Conservation (phyloP, 2,797 vertebrate species). For the Microtus agrestis region DNA sequence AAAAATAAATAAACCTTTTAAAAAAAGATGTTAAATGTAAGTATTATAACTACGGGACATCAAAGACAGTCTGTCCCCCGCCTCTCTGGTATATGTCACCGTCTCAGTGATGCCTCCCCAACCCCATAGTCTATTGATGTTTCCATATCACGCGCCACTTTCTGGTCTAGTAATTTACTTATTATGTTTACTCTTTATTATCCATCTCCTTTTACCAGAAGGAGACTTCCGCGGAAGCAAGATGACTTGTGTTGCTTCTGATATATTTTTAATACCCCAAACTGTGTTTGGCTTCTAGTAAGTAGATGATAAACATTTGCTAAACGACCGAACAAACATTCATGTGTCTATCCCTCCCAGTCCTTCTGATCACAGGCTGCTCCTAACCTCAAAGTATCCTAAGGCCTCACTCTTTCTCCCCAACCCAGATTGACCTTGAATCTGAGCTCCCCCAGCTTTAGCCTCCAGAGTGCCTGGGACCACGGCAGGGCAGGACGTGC, state of each 20-base stretch:
- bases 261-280: not conserved
- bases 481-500: not conserved
- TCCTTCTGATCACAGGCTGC: slow-evolving; percentile 29
- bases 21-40: not conserved
- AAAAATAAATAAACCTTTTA: not conserved
- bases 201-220: slow-evolving; percentile 26
- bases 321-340: not conserved
- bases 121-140: not conserved
- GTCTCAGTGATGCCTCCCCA: not conserved
- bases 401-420: not conserved
- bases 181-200: not conserved
- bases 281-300: not conserved
- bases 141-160: not conserved
- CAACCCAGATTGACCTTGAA: not conserved
- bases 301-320: not conserved
- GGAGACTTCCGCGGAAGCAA: not conserved
- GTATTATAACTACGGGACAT: not conserved
- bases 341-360: not conserved
- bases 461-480: too few species aligned
- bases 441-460: not conserved
- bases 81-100: not conserved
- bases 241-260: not conserved
- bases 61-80: not conserved
- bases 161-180: not conserved
- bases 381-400: not conserved